phyloP scores from a whole-genome alignment of 1,140 invertebrate genomes.

The Trigoniulus corallinus region DNA sequence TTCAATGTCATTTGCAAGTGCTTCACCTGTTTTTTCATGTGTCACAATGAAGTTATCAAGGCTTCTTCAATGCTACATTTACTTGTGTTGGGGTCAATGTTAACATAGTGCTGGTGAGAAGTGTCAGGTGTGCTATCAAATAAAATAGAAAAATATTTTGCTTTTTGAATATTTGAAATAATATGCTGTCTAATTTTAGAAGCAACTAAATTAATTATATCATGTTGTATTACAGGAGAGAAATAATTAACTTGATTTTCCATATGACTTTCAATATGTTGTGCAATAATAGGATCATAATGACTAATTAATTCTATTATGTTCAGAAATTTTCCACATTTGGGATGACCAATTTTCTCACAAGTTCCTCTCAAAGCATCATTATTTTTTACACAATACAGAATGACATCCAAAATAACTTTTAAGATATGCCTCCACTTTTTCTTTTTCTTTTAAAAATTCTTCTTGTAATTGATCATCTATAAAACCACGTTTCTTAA shows the following conservation, averaged over 20 bases:
- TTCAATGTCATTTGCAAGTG: slow-evolving; percentile 6
- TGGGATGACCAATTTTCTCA: not conserved
- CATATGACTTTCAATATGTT: slow-evolving; percentile 9
- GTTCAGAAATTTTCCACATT: slow-evolving; percentile 10
- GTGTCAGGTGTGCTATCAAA: slow-evolving; percentile 12
- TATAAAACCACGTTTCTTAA: not conserved
- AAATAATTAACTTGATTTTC: slow-evolving; percentile 3
- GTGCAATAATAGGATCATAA: slow-evolving; percentile 10
- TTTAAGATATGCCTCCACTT: not conserved
- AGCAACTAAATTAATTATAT: slow-evolving; percentile 9
- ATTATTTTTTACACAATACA: not conserved
- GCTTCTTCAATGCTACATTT: slow-evolving; percentile 5
- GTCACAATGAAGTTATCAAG: slow-evolving; percentile 8
- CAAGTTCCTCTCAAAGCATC: not conserved
- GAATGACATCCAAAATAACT: not conserved
- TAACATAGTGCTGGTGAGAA: slow-evolving; percentile 10
- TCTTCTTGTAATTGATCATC: not conserved
- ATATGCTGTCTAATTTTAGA: slow-evolving; percentile 7
- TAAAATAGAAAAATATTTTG: slow-evolving; percentile 10
- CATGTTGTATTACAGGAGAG: slow-evolving; percentile 10
- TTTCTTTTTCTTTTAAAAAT: not conserved
- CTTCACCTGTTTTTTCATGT: slow-evolving; percentile 6
- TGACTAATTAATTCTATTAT: slow-evolving; percentile 9
- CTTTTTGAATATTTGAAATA: slow-evolving; percentile 3
- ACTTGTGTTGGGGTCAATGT: slow-evolving; percentile 2